A percentile compares a stretch with the other conserved stretches of the same genome.
phyloP scores from a whole-genome alignment of 2,888 invertebrate genomes.

The Drosophila neonasuta region DNA sequence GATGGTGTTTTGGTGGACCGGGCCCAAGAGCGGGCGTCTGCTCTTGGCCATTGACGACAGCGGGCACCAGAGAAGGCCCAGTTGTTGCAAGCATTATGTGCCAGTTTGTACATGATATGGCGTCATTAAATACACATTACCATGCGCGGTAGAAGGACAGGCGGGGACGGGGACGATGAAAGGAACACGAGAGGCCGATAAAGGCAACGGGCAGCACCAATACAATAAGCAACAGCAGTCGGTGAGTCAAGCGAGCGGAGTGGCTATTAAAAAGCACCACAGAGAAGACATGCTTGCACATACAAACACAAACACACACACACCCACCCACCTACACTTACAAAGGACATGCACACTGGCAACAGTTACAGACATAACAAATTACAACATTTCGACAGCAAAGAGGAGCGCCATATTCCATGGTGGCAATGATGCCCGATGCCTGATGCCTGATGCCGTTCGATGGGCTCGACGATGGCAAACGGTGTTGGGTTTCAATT shows the following conservation, averaged over 20 bases:
- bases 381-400: constrained; percentile 67
- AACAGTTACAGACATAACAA: constrained; percentile 63
- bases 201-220: constrained; percentile 53
- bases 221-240: constrained; percentile 61
- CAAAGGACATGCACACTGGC: constrained; percentile 11
- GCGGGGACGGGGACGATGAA: not conserved
- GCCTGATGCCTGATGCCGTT: constrained; percentile 38
- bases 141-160: constrained; percentile 37
- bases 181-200: constrained; percentile 39
- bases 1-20: constrained; percentile 8
- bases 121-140: constrained; percentile 77
- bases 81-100: constrained; percentile 61
- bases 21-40: not conserved
- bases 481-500: constrained; percentile 71
- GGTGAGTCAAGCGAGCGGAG: constrained; percentile 46
- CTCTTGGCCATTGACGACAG: constrained; percentile 46
- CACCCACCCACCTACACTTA: not conserved
- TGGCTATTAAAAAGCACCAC: constrained; percentile 70
- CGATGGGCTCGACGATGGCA: constrained; percentile 39
- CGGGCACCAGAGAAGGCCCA: constrained; percentile 44
- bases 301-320: constrained; percentile 16
- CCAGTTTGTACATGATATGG: constrained; percentile 75
- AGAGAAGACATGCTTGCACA: constrained; percentile 29
- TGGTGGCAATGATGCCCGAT: constrained; percentile 27
- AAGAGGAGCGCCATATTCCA: constrained; percentile 36